Percentiles rank a stretch among this genome's conserved stretches.
These are phyloP conservation scores for Corythornis madagascariensis DNA, from an alignment of 2,113 vertebrate genomes.

Conservation along the genomic window DNA sequence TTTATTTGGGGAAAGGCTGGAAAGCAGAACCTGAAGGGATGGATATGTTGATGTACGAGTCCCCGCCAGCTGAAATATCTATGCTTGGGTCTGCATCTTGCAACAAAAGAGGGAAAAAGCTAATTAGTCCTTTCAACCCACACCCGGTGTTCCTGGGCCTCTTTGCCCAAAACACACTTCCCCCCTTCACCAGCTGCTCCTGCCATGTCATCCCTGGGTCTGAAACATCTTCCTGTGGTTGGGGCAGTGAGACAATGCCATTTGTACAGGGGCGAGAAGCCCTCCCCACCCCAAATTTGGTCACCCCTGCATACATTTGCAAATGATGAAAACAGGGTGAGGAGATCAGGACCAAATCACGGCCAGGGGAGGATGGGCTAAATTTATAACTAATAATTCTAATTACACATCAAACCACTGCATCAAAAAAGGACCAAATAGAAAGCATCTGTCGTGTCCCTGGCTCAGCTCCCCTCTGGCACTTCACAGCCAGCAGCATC, in stretches of 20 bases:
- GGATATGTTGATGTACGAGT: background rate
- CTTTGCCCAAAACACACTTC: background rate
- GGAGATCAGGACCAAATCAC: background rate
- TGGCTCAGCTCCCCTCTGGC: fast-evolving
- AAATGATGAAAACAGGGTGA: fast-evolving
- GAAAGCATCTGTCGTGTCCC: background rate
- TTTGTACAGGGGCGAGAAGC: fast-evolving
- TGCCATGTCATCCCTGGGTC: background rate
- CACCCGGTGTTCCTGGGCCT: background rate
- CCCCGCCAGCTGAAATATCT: background rate
- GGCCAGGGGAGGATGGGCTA: background rate
- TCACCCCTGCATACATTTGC: background rate
- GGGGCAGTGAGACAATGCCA: background rate
- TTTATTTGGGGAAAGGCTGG: background rate
- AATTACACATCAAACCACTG: background rate
- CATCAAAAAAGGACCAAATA: background rate
- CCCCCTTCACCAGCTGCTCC: background rate
- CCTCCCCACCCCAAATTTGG: background rate
- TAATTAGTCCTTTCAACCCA: background rate
- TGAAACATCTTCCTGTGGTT: background rate
- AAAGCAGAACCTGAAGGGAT: slow-evolving; percentile 8
- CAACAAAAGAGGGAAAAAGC: background rate
- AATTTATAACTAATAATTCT: background rate
- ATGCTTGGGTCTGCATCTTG: fast-evolving
- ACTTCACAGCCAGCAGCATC: background rate